Evolutionary conservation across 37 sponge, comb jelly and placozoan genomes (phyloP).

Genomic region (Spongia lamella): DNA sequence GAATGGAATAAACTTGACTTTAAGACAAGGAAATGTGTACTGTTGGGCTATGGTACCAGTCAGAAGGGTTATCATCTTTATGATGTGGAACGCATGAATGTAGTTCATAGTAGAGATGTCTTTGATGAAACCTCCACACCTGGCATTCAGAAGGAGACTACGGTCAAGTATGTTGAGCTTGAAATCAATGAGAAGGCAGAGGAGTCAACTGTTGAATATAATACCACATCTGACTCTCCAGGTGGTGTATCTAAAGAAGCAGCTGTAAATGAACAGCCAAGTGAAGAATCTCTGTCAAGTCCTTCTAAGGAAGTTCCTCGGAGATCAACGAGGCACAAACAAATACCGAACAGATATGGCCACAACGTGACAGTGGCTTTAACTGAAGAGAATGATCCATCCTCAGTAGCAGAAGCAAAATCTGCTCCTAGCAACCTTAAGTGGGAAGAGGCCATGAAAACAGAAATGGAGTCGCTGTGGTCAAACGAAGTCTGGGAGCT

Average conservation of each 20-base stretch:
- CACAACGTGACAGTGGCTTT: neutral
- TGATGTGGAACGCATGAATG: conserved; percentile 13
- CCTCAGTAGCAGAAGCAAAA: conserved; percentile 11
- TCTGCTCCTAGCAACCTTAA: neutral
- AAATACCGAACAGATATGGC: conserved; percentile 21
- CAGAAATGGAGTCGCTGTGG: conserved; percentile 14
- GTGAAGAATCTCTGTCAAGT: too few species aligned
- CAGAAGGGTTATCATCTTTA: conserved; percentile 24
- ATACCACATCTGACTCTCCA: neutral
- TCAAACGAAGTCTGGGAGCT: conserved; percentile 29
- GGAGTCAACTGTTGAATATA: neutral
- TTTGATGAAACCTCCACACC: neutral
- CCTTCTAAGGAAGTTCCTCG: neutral
- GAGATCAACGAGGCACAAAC: conserved; percentile 8
- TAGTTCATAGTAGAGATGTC: conserved; percentile 52
- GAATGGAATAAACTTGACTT: conserved; percentile 12
- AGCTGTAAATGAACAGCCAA: neutral
- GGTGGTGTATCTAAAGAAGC: neutral
- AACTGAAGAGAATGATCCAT: neutral
- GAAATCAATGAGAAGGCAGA: conserved; percentile 1
- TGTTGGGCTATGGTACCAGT: conserved; percentile 33
- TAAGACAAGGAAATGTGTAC: conserved; percentile 14
- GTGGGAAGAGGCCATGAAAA: conserved; percentile 34
- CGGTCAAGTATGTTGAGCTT: too few species aligned
- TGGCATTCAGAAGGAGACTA: neutral